Evolutionary conservation across 2,113 vertebrate genomes (phyloP), one percentile per base, ranked within the genome.

Genomic region (Reinhardtius hippoglossoides): DNA sequence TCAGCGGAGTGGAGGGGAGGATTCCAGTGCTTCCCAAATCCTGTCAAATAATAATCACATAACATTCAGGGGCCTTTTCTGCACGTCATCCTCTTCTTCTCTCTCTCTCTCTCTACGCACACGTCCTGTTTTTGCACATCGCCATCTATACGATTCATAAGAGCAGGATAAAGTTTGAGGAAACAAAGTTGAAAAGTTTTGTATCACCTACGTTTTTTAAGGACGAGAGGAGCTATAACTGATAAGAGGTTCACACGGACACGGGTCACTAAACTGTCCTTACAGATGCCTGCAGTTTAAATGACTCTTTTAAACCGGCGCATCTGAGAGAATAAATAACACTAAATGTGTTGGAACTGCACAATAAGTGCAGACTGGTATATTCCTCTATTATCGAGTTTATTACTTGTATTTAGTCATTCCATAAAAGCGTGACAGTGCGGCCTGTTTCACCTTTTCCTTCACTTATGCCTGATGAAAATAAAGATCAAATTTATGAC

Each of bases 1-100:
- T 83, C 75, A 71, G 37, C 68, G 55, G 75, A 70, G 15, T 21
- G 73, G 31, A 64, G 44, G 65, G 75, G 27, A 74, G 68, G 0
- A 54, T 58, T 66, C 79, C 50, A 20, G 69, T 42, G 59, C 44
- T 71, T 8, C 26, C 56, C 55, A 67, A 27, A 56, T 59, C 24
- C 23, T 68, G 77, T 58, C 69, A 71, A 4, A 62, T 59, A 59
- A 31, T 54, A 37, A 13, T 27, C 21, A 68, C 67, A 10, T 58
- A 58, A 57, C 8, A 54, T 14, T 27, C 8, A 1, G 4, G 13
- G n/a, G 7, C 2, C 23, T 21, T 20, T 44, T 24, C 1, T 66
- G 12, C n/a, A 55, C 18, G 21, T 56, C 4, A 48, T 24, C 26
- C 23, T 77, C 23, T 56, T 71, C 14, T 26, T 21, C 13, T 46